Conservation (phyloP, 2,797 vertebrate genomes). For the Antennarius maculatus region DNA sequence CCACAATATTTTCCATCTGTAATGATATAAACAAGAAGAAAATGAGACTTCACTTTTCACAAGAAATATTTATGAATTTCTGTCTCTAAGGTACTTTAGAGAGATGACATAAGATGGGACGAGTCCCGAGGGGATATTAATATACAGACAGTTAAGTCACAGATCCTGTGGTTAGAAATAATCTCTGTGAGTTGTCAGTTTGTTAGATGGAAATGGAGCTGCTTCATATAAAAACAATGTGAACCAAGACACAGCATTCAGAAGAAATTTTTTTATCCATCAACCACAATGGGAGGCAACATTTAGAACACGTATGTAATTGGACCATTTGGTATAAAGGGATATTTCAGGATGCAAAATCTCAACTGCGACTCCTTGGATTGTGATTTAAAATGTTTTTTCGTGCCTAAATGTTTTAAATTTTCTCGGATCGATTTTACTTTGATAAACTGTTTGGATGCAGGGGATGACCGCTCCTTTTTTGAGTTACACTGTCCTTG, state of each 20-base stretch:
- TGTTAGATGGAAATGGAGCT: conserved; percentile 34
- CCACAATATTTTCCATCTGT: neutral
- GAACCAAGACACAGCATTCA: conserved; percentile 23
- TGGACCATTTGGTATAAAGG: too few relatives aligned
- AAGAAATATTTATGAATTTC: neutral
- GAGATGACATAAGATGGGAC: conserved; percentile 13
- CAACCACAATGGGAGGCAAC: neutral
- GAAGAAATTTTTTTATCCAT: neutral
- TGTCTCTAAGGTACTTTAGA: neutral
- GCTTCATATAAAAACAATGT: conserved; percentile 32
- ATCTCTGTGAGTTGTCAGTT: conserved; percentile 46
- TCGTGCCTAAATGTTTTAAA: too few relatives aligned
- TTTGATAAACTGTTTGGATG: too few relatives aligned
- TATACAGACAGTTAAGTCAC: conserved; percentile 31
- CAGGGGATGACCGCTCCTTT: too few relatives aligned
- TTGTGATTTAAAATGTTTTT: neutral
- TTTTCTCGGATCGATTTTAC: too few relatives aligned
- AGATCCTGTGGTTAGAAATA: conserved; percentile 38
- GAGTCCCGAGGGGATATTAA: conserved; percentile 42
- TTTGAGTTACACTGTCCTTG: too few relatives aligned
- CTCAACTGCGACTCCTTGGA: too few relatives aligned
- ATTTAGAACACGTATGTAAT: too few relatives aligned
- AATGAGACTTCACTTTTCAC: neutral
- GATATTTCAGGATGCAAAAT: too few relatives aligned
- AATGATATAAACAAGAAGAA: neutral